These are phyloP conservation scores for Epizoanthus fatuus DNA, from an alignment of 92 coral and sea anemone genomes.

Conservation along the genomic window DNA sequence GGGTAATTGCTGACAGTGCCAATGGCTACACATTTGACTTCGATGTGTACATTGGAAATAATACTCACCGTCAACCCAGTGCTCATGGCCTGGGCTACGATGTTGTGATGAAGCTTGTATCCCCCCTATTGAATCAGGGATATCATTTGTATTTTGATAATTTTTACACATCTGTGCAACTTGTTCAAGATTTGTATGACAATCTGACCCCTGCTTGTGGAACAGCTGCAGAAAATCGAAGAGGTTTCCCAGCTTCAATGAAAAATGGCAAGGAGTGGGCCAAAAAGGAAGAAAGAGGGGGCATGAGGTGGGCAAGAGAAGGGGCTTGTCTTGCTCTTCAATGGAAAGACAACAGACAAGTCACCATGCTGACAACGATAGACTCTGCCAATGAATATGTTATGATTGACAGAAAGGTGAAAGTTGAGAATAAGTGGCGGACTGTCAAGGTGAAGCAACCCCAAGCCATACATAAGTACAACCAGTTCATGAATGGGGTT, in stretches of 20 bases:
- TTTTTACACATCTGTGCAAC: slow-evolving; percentile 61
- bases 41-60: slow-evolving; percentile 65
- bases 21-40: slow-evolving; percentile 76
- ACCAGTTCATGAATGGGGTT: slow-evolving; percentile 58
- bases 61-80: slow-evolving; percentile 38
- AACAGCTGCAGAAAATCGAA: slow-evolving; percentile 37
- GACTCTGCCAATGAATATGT: slow-evolving; percentile 57
- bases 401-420: slow-evolving; percentile 35
- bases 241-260: slow-evolving; percentile 56
- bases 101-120: slow-evolving; percentile 67
- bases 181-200: slow-evolving; percentile 55
- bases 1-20: slow-evolving; percentile 69
- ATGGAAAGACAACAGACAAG: slow-evolving; percentile 65
- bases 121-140: slow-evolving; percentile 59
- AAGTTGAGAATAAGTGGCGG: slow-evolving; percentile 43
- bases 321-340: slow-evolving; percentile 44
- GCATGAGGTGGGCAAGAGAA: slow-evolving; percentile 67
- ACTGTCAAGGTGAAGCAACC: slow-evolving; percentile 63
- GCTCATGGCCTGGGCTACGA: slow-evolving; percentile 73
- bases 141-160: slow-evolving; percentile 76
- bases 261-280: slow-evolving; percentile 72
- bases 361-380: slow-evolving; percentile 59
- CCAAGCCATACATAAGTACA: slow-evolving; percentile 49
- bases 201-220: slow-evolving; percentile 55
- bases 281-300: slow-evolving; percentile 37